Evolutionary conservation across 2,888 invertebrate genomes (phyloP), one percentile per base, ranked within the genome.

Genomic region (Timema cristinae): DNA sequence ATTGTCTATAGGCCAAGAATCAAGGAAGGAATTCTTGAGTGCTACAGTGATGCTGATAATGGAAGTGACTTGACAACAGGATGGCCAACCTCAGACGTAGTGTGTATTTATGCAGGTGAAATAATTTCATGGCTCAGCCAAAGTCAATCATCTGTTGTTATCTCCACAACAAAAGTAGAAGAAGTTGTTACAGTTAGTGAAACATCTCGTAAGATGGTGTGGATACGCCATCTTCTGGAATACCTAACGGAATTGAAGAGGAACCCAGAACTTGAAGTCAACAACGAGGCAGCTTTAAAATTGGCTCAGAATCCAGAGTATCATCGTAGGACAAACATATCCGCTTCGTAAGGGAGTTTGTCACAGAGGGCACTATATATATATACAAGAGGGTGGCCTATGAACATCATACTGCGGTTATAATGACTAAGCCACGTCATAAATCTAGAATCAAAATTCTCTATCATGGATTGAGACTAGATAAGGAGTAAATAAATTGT

Each of bases 281-380:
- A 59, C 59, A 59, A 59, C 15, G 59, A 59, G 59, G 59, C 59
- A 59, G 59, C 59, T 59, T 13, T n/a, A 15, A 59, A 32, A 59
- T 32, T 59, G 15, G 59, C 15, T 9, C 13, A 59, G 15, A 59
- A n/a, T 8, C 59, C n/a, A 59, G 59, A 59, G 15, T n/a, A 59
- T 32, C n/a, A n/a, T n/a, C 59, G 59, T 9, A 8, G n/a, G 13
- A 59, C 59, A 59, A 59, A 6, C n/a, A n/a, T 13, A 59, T 59
- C 8, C 8, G n/a, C 9, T n/a, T n/a, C n/a, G 59, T n/a, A n/a
- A 59, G 59, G 32, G 8, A 59, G 32, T 4, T 59, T 11, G 59
- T 59, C 5, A 59, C 59, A 16, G 59, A 59, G 32, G 59, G 59
- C n/a, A 32, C 15, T 6, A 59, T 59, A 8, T 9, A 32, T 8